Base-by-base conservation (phyloP, 2,797 vertebrate genomes). In the Coilia nasus region DNA sequence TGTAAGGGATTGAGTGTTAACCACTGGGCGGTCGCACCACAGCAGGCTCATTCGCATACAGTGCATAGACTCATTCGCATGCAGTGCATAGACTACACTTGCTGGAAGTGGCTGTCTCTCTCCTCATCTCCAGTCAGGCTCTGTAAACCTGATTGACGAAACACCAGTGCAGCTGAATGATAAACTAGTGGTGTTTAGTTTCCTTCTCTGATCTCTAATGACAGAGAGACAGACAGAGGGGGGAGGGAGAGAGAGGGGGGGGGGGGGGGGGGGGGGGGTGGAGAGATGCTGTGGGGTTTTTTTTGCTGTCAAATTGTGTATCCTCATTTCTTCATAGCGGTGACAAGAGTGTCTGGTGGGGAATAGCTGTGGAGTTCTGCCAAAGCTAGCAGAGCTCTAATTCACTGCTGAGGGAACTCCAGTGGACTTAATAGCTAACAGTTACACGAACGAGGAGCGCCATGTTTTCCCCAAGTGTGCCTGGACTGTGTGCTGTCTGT, bases 401-500 rank as follows among this genome's bases (percentile, higher is more conserved):
- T 75, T 75, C 67, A 75, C 12, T 19, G 31, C 31, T 17, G 15
- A 15, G 67, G 25, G 67, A 75, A 75, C 28, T 75, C 12, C 67
- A 75, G 12, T 17, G 67, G 67, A 75, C 14, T 31, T 35, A 35
- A 19, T 21, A 19, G 71, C 31, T 7, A 7, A 44, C 71, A 44
- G 71, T 44, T 19, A 78, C 4, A 35, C 44, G 17, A 31, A 71
- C 64, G 28, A 15, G 44, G 28, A 64, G 7, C 31, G 4, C 28
- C 31, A 50, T 62, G 47, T 46, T 5, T 31, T 81, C 57, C 60
- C n/a, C 85, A 7, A 10, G 0, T 82, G 81, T 82, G 81, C 35
- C 35, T 41, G 35, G 35, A 81, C 60, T 82, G 81, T 83, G 88
- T 28, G 71, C 35, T 19, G 44, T 78, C 71, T 44, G 35, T 21